phyloP scores from a whole-genome alignment of 1,140 invertebrate species.

The Danaus melanippus region DNA sequence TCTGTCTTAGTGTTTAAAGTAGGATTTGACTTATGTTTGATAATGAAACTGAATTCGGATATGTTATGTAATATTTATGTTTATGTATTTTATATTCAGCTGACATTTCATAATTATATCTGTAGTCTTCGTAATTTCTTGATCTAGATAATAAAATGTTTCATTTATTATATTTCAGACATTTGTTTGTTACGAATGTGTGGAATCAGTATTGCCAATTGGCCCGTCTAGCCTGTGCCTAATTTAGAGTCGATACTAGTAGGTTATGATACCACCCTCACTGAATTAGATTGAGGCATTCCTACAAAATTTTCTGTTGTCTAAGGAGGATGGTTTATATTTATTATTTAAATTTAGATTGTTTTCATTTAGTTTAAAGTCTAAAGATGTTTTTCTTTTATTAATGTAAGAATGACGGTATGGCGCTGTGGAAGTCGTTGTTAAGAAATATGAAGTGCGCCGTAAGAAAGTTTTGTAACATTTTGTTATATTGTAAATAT shows the following conservation, averaged over 20 bases:
- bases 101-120: too few species aligned
- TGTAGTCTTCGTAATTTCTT: too few species aligned
- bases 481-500: conserved; percentile 60
- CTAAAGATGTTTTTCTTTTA: conserved; percentile 25
- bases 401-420: conserved; percentile 10
- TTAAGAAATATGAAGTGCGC: conserved; percentile 15
- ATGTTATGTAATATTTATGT: too few species aligned
- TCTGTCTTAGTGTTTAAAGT: too few species aligned
- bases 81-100: too few species aligned
- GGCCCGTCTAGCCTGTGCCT: too few species aligned
- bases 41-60: too few species aligned
- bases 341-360: conserved; percentile 49
- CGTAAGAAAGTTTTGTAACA: conserved; percentile 34
- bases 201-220: too few species aligned
- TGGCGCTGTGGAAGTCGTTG: conserved; percentile 9
- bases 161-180: too few species aligned
- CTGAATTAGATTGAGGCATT: conserved; percentile 28
- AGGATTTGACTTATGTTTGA: too few species aligned
- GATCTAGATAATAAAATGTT: too few species aligned
- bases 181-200: too few species aligned
- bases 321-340: conserved; percentile 44
- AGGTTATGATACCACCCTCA: neutral
- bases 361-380: conserved; percentile 34
- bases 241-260: neutral
- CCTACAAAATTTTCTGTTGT: conserved; percentile 34